A percentile compares a stretch with the other conserved stretches of the same genome.
These are phyloP conservation scores for Dilophus febrilis DNA, from an alignment of 2,888 invertebrate species.

Conservation along the genomic window DNA sequence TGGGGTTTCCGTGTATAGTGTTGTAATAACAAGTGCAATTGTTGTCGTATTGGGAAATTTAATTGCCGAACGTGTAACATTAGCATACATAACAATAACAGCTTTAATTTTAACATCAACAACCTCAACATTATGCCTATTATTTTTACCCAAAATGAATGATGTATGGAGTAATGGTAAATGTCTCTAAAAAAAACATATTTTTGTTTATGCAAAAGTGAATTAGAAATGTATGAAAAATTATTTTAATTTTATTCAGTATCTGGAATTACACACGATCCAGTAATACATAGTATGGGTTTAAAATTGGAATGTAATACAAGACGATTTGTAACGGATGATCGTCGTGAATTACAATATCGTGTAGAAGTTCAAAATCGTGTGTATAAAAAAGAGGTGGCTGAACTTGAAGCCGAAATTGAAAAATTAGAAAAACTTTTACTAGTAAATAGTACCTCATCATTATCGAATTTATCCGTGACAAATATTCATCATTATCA, in stretches of 20 bases:
- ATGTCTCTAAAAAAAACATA: too few species aligned
- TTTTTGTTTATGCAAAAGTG: too few species aligned
- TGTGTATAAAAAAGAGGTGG: constrained; percentile 70
- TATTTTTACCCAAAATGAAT: constrained; percentile 74
- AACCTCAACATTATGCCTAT: constrained; percentile 66
- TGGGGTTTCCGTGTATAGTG: constrained; percentile 81
- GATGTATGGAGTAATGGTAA: constrained; percentile 49
- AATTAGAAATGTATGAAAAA: too few species aligned
- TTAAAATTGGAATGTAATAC: constrained; percentile 79
- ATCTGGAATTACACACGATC: constrained; percentile 49
- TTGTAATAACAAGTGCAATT: constrained; percentile 72
- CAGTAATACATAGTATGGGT: constrained; percentile 76
- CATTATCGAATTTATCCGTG: constrained; percentile 26
- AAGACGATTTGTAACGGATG: constrained; percentile 65
- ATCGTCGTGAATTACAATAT: constrained; percentile 64
- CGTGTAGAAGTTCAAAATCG: constrained; percentile 82
- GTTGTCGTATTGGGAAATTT: constrained; percentile 80
- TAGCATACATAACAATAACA: constrained; percentile 68
- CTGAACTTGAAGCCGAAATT: constrained; percentile 61
- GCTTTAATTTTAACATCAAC: constrained; percentile 71
- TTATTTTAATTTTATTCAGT: too few species aligned
- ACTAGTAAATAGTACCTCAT: constrained; percentile 40
- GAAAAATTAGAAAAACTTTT: constrained; percentile 53
- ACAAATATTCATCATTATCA: background rate
- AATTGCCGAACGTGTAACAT: constrained; percentile 61